Evolutionary conservation across 2,113 vertebrate genomes (phyloP).

Genomic region (Podarcis raffonei): DNA sequence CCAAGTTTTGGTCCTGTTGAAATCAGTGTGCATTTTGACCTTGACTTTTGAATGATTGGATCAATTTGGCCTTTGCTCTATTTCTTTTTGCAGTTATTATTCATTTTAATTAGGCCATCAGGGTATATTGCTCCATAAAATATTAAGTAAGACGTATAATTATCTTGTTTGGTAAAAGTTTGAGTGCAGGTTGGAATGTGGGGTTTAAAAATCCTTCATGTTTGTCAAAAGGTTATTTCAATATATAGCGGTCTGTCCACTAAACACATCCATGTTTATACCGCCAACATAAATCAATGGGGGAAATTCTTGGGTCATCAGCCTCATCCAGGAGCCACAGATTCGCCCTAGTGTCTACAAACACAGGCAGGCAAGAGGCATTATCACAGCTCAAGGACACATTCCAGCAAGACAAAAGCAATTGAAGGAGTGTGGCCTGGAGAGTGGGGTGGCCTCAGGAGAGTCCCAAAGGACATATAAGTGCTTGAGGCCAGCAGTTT

Average conservation of each 20-base stretch:
- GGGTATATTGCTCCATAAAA: constrained; percentile 47
- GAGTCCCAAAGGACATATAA: too few relatives aligned
- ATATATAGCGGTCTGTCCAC: neutral
- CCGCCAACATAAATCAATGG: constrained; percentile 1
- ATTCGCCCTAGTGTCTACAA: too few relatives aligned
- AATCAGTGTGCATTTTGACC: constrained; percentile 36
- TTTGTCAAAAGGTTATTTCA: constrained; percentile 29
- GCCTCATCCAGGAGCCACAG: too few relatives aligned
- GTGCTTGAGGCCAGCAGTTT: too few relatives aligned
- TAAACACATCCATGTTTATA: neutral
- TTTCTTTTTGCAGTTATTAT: constrained; percentile 33
- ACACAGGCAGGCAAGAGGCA: too few relatives aligned
- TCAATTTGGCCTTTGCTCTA: constrained; percentile 25
- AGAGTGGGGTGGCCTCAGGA: too few relatives aligned
- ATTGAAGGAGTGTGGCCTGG: too few relatives aligned
- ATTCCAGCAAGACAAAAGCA: too few relatives aligned
- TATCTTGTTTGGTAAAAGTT: constrained; percentile 31
- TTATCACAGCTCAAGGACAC: too few relatives aligned
- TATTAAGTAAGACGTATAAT: constrained; percentile 48
- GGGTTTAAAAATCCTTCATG: neutral
- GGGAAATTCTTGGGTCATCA: neutral
- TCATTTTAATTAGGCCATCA: constrained; percentile 43
- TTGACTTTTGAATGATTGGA: constrained; percentile 16
- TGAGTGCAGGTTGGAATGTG: constrained; percentile 1
- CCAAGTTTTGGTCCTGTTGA: constrained; percentile 22